Base-by-base conservation (phyloP, 2,797 vertebrate genomes). In the Spondyliosoma cantharus region DNA sequence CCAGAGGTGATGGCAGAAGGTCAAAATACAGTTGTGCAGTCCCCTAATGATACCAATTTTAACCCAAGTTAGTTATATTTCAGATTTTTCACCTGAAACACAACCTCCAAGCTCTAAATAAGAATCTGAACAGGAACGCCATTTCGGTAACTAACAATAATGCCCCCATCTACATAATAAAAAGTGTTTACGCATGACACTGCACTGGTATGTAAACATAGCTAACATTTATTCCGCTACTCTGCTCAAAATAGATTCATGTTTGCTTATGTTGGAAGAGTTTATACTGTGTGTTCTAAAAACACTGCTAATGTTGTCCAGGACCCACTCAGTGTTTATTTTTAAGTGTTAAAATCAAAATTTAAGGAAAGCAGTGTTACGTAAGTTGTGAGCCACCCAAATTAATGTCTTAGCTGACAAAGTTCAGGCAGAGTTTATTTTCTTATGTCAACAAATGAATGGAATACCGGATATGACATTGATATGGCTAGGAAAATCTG, bases 121-220 rank as follows among this genome's bases (percentile, higher is more conserved):
- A 71, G 27, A 24, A 16, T 13, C 25, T 64, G 25, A 66, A 73
- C 24, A 81, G 11, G 24, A 62, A 54, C 2, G 6, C 1, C 57
- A 25, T 45, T 74, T 67, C 45, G 11, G 20, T 27, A 63, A 77
- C 22, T 58, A 76, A 83, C 52, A 82, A 81, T 71, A 78, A 9
- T 20, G 11, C 62, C 22, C 20, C 60, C 11, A 3, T n/a, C n/a
- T 11, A 32, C 8, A 43, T 71, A 53, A 80, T 46, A 62, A 68
- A 50, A 50, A 46, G 8, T 37, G 74, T 82, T 87, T 81, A 80
- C 19, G 54, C 15, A 17, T 11, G 15, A 60, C 32, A 8, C 11
- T 4, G 13, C 52, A 69, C 42, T 66, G 78, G 76, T 56, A 67
- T 84, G 73, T 87, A 86, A 89, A 87, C 79, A 63, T 19, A n/a